Evolutionary conservation across 2,113 vertebrate genomes (phyloP).

Genomic region (Ceyx cyanopectus): DNA sequence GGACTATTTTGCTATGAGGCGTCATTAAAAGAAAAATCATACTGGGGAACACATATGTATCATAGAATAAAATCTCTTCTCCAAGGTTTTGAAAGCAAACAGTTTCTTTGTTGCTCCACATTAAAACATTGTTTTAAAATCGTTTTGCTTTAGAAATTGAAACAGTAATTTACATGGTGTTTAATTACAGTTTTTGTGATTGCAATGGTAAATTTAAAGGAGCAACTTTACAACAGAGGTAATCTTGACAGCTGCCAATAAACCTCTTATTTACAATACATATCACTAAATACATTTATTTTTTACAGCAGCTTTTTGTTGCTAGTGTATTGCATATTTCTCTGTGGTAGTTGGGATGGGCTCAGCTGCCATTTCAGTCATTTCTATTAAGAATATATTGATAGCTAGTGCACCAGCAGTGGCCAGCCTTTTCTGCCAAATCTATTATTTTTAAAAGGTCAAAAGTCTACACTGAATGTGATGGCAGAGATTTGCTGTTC

Average conservation of each 20-base stretch:
- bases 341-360: not conserved
- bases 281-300: not conserved
- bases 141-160: conserved; percentile 33
- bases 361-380: conserved; percentile 27
- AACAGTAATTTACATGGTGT: conserved; percentile 44
- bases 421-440: conserved; percentile 25
- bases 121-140: conserved; percentile 53
- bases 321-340: not conserved
- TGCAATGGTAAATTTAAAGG: conserved; percentile 28
- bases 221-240: conserved; percentile 16
- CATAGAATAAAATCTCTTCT: conserved; percentile 42
- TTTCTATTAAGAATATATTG: conserved; percentile 46
- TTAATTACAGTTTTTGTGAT: conserved; percentile 62
- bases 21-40: conserved; percentile 55
- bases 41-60: conserved; percentile 45
- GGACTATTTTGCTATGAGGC: conserved; percentile 63
- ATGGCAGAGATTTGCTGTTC: not conserved
- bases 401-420: not conserved
- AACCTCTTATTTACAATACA: conserved; percentile 23
- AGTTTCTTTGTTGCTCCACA: conserved; percentile 12
- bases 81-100: not conserved
- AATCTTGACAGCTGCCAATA: conserved; percentile 38
- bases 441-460: not conserved
- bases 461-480: not conserved
- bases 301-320: not conserved